Base-by-base conservation (phyloP, 2,888 invertebrate species). In the Notodonta dromedarius region DNA sequence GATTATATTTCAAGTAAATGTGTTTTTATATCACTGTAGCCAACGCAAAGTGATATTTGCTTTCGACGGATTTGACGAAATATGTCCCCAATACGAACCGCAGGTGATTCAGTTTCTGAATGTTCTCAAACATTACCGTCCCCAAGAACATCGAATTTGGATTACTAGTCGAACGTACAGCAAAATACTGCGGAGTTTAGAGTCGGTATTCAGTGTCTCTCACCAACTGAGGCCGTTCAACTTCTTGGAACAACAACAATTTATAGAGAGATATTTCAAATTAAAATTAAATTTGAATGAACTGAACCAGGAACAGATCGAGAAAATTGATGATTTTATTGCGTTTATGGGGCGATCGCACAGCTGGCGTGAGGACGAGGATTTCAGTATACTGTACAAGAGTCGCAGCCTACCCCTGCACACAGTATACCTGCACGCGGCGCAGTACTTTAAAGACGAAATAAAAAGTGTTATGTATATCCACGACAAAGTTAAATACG, bases 41-140 rank as follows among this genome's bases (percentile, higher is more conserved):
- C 52, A 56, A 13, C 51, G 58, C n/a, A 56, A 53, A 48, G 39
- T 56, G 11, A 58, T 60, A 11, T 58, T 60, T 53, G 46, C 60
- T 2, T 50, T 63, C 46, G 63, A 63, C 16, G 63, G 60, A n/a
- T 63, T 60, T 16, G 63, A 63, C 39, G 63, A 63, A 32, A 58
- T 63, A 16, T 63, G 60, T 58, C 63, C 63, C 5, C 60, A 56
- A 48, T 63, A 60, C 32, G 58, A 61, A 50, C 16, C 0, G 32
- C 56, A 60, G 56, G 56, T 63, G 6, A 56, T 24, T 3, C 16
- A 24, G 32, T 52, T 52, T 5, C 6, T 52, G 7, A 32, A 32
- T 5, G 52, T 13, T 32, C 11, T 52, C 52, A 52, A 52, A 32
- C 11, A 32, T 32, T 4, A 32, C 32, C 6, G n/a, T 7, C 5